These are phyloP conservation scores for Prunella fulvescens DNA, from an alignment of 2,113 vertebrate species.

Conservation along the genomic window DNA sequence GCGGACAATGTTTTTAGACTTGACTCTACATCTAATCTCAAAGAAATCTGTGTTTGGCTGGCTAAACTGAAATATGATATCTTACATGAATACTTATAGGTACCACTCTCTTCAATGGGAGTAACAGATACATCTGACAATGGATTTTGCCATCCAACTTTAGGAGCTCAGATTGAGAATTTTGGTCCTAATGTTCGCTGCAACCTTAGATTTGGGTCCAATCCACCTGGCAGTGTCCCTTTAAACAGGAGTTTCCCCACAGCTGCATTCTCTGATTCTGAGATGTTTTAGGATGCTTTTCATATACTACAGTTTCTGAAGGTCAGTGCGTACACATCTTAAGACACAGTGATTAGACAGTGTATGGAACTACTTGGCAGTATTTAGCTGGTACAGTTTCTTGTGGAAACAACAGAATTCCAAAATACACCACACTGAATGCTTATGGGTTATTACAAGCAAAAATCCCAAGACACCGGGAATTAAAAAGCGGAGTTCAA, in stretches of 20 bases:
- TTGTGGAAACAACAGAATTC: conserved; percentile 63
- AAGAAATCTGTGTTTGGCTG: not conserved
- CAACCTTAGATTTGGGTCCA: not conserved
- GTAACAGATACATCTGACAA: not conserved
- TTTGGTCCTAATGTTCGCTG: not conserved
- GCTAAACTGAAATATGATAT: not conserved
- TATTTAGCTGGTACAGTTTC: conserved; percentile 70
- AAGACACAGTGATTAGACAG: conserved; percentile 60
- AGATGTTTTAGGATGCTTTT: conserved; percentile 44
- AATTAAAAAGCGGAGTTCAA: conserved; percentile 69
- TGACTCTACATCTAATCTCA: not conserved
- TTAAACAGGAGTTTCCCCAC: not conserved
- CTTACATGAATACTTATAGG: not conserved
- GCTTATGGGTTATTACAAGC: conserved; percentile 63
- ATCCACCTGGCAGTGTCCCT: not conserved
- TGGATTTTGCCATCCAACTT: not conserved
- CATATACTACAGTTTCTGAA: conserved; percentile 42
- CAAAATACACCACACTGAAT: conserved; percentile 60
- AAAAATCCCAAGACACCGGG: conserved; percentile 48
- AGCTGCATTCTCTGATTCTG: not conserved
- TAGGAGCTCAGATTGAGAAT: not conserved
- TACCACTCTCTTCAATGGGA: not conserved
- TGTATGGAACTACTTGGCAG: conserved; percentile 69
- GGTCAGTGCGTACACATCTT: conserved; percentile 44
- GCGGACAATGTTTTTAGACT: not conserved